Base-by-base conservation (phyloP, 2,113 vertebrate species). In the Machaerirhynchus nigripectus region DNA sequence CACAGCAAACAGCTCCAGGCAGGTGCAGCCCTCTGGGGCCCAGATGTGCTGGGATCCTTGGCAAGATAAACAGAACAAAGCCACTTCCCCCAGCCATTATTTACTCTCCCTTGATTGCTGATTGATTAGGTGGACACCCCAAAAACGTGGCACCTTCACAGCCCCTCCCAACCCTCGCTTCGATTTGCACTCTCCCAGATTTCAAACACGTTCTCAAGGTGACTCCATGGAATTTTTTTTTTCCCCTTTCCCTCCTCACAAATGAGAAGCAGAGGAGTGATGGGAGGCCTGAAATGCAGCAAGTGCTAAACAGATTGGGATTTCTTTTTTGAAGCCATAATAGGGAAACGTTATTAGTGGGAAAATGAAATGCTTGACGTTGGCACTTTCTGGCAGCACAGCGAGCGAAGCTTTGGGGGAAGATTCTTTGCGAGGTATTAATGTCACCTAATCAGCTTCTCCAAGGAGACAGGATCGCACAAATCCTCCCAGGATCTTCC, bases 121-220 rank as follows among this genome's bases (percentile, higher is more conserved):
- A 68, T 39, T 82, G 77, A 83, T 69, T 90, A 26, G 8, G 42
- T 44, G 60, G 84, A 67, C 49, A 53, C 44, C 61, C 85, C 52
- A 21, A 74, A 77, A 93, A 46, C 27, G 46, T 18, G 70, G 83
- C 71, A 61, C 35, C 13, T 67, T 63, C 83, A 18, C 69, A 84
- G 70, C 59, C 23, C 90, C 57, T 74, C 83, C 95, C 88, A 84
- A 87, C 83, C 84, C 15, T 95, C 82, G 12, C 69, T 94, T 82
- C 61, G 89, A 93, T 94, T 90, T 89, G 57, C 67, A 24, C 47
- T 49, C 49, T 84, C 73, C 33, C 42, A 61, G 64, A 88, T 75
- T 87, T 95, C 63, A 91, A 94, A 91, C 50, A 40, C 37, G 3
- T 53, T 55, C 80, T 75, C 69, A 96, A 94, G 93, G 78, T 96